These are phyloP conservation scores for Eleginops maclovinus DNA, from an alignment of 2,113 vertebrate species.

Conservation along the genomic window DNA sequence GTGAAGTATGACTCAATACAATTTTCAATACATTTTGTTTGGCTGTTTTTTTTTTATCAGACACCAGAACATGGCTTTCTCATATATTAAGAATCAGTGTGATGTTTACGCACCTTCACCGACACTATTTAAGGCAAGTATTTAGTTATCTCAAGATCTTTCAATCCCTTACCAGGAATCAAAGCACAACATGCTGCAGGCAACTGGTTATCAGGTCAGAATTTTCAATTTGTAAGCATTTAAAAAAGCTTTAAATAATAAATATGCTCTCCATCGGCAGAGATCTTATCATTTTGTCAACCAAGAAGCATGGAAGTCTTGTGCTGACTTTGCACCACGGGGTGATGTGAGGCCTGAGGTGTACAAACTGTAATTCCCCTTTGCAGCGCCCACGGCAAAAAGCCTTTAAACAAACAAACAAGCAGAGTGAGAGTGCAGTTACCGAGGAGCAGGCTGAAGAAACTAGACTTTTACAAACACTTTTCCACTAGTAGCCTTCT, in stretches of 20 bases:
- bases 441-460: constrained; percentile 14
- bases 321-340: constrained; percentile 33
- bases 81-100: not conserved
- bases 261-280: not conserved
- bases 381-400: constrained; percentile 24
- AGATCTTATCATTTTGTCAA: not conserved
- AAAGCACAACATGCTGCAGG: not conserved
- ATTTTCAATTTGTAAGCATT: constrained; percentile 3
- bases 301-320: not conserved
- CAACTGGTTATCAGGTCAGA: not conserved
- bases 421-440: constrained; percentile 17
- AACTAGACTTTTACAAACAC: constrained; percentile 15
- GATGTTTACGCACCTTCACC: not conserved
- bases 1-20: not conserved
- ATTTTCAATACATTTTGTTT: not conserved
- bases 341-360: constrained; percentile 24
- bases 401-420: constrained; percentile 42
- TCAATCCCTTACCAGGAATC: not conserved
- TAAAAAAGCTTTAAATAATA: not conserved
- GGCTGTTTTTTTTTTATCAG: not conserved
- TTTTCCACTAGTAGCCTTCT: not conserved
- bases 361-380: constrained; percentile 41
- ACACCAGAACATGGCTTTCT: not conserved
- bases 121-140: not conserved
- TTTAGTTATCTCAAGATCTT: too few relatives aligned